Percentiles rank a stretch among this genome's conserved stretches.
Evolutionary conservation across 2,797 vertebrate species (phyloP).

Genomic region (Podarcis lilfordi): DNA sequence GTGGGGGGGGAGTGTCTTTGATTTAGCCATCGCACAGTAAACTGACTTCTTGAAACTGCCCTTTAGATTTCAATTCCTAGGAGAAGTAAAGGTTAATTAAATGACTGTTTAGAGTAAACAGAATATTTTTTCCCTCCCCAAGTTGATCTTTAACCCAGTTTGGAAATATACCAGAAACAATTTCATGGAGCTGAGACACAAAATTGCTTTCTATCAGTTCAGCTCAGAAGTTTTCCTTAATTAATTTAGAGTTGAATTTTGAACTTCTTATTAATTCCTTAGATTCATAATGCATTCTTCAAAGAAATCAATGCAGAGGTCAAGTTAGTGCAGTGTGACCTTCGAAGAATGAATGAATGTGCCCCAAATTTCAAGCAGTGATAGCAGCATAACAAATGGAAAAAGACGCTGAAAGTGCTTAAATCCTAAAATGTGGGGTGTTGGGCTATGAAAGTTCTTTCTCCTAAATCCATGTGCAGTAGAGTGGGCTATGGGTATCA

Average conservation of each 20-base stretch:
- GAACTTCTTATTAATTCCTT: conserved; percentile 13
- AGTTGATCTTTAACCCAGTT: conserved; percentile 5
- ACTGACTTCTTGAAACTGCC: not conserved
- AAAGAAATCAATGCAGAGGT: not conserved
- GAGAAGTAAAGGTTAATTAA: conserved; percentile 1
- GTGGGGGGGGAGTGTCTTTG: not conserved
- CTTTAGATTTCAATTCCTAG: not conserved
- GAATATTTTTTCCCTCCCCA: not conserved
- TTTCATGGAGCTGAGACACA: not conserved
- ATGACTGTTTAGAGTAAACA: conserved; percentile 1
- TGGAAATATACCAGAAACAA: conserved; percentile 13
- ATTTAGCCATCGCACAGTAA: not conserved
- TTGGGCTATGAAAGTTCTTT: not conserved
- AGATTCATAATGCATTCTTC: conserved; percentile 6
- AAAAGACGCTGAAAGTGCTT: not conserved
- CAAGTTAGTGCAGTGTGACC: conserved; percentile 1
- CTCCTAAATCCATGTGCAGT: not conserved
- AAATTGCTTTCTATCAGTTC: conserved; percentile 3
- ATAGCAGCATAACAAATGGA: conserved; percentile 2
- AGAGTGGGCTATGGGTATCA: not conserved
- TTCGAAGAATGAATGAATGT: conserved; percentile 8
- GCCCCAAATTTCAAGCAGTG: not conserved
- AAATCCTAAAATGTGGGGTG: not conserved
- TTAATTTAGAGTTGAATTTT: conserved; percentile 30
- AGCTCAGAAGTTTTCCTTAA: conserved; percentile 14